phyloP scores from a whole-genome alignment of 2,888 invertebrate species.

The Metalampra italica region DNA sequence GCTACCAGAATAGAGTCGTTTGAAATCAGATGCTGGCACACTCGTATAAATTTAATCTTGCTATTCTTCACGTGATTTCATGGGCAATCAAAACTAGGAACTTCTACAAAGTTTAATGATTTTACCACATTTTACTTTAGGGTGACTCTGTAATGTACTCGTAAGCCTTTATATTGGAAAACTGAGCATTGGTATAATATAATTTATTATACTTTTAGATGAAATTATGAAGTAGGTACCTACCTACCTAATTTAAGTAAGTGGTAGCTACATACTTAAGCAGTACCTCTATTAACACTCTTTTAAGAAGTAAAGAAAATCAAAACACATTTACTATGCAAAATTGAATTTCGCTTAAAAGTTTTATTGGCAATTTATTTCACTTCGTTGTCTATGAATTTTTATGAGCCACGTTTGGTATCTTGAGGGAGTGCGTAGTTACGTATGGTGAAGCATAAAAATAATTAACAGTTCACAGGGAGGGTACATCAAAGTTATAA shows the following conservation, averaged over 20 bases:
- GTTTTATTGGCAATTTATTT: constrained; percentile 51
- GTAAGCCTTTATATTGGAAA: no score
- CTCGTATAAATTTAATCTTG: constrained; percentile 26
- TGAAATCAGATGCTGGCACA: constrained; percentile 41
- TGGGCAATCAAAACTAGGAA: constrained; percentile 23
- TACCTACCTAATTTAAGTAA: background rate
- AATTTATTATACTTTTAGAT: no score
- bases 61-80: constrained; percentile 19
- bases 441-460: constrained; percentile 68
- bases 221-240: background rate
- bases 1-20: constrained; percentile 41
- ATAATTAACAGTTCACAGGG: constrained; percentile 69
- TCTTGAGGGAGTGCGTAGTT: constrained; percentile 56
- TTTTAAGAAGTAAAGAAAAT: background rate
- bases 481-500: constrained; percentile 73
- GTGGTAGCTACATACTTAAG: background rate
- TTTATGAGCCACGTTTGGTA: constrained; percentile 55
- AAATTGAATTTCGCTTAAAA: constrained; percentile 38
- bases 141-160: no score
- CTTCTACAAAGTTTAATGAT: constrained; percentile 20
- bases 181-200: no score
- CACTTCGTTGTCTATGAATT: constrained; percentile 61
- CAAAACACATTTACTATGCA: constrained; percentile 10
- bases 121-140: constrained; percentile 10
- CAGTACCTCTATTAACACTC: background rate